phyloP scores from a whole-genome alignment of 2,113 vertebrate species.

The Oreochromis niloticus region DNA sequence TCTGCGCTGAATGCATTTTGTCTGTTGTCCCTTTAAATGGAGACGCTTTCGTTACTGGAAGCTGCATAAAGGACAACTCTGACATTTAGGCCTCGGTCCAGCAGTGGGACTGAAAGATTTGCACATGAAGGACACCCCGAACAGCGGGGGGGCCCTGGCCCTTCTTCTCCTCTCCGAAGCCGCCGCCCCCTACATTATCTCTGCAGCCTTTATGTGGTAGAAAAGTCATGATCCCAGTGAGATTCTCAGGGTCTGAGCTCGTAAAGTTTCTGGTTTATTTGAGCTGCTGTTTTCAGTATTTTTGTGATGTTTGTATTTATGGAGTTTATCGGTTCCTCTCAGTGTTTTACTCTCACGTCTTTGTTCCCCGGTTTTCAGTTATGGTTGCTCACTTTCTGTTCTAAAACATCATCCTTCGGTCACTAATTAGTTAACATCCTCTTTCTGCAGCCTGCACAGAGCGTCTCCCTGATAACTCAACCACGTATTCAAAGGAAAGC shows the following conservation, averaged over 20 bases:
- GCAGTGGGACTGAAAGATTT: neutral
- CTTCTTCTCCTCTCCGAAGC: neutral
- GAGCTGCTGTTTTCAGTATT: fast-evolving
- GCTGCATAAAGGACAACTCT: neutral
- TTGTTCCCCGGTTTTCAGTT: neutral
- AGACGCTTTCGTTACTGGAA: neutral
- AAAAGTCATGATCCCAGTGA: neutral
- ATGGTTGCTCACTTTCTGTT: neutral
- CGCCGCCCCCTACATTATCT: neutral
- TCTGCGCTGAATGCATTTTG: neutral
- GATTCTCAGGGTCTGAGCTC: neutral
- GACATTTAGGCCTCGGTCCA: neutral
- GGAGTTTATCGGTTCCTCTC: neutral
- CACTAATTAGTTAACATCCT: neutral
- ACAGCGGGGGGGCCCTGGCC: neutral
- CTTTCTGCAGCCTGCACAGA: neutral
- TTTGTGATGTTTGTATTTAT: neutral
- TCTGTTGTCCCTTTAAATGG: neutral
- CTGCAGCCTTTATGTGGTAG: neutral
- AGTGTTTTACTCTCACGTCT: no score
- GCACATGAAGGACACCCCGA: neutral
- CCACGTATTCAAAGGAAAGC: no score
- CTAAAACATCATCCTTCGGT: fast-evolving
- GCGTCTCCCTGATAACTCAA: neutral
- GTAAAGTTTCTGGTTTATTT: neutral